A percentile compares a stretch with the other conserved stretches of the same genome.
phyloP scores from a whole-genome alignment of 2,797 vertebrate species.

The Halcyon chelicuti region DNA sequence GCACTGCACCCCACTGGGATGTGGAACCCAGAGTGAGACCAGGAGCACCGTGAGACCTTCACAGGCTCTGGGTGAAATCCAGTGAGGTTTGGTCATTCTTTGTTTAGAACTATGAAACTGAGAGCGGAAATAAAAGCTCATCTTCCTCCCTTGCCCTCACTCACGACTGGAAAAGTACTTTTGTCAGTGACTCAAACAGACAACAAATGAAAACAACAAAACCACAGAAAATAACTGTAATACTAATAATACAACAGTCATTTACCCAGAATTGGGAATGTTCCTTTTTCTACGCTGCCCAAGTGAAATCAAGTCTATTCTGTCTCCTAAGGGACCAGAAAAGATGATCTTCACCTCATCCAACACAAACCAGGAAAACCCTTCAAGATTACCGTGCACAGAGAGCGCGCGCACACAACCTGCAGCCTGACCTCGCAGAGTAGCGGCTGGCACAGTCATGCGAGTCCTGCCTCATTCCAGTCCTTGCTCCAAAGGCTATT shows the following conservation, averaged over 20 bases:
- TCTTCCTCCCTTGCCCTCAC: background rate
- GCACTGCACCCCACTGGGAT: background rate
- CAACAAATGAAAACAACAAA: background rate
- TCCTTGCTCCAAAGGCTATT: background rate
- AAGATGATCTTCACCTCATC: background rate
- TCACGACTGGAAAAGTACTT: background rate
- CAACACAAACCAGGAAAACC: background rate
- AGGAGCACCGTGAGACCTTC: background rate
- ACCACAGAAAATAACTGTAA: background rate
- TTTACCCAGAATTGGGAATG: background rate
- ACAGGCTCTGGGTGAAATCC: background rate
- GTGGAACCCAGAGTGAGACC: background rate
- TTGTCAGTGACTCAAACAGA: background rate
- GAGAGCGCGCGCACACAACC: background rate
- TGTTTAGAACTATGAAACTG: background rate
- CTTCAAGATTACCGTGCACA: background rate
- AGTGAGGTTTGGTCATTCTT: rapidly evolving
- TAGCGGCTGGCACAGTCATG: background rate
- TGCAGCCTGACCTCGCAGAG: background rate
- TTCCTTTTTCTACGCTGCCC: background rate
- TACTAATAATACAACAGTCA: background rate
- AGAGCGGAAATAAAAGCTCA: background rate
- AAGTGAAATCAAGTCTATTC: background rate
- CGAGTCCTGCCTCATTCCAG: background rate
- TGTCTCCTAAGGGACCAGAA: background rate